These are phyloP conservation scores for Nephila pilipes DNA, from an alignment of 1,140 invertebrate species.

Conservation along the genomic window DNA sequence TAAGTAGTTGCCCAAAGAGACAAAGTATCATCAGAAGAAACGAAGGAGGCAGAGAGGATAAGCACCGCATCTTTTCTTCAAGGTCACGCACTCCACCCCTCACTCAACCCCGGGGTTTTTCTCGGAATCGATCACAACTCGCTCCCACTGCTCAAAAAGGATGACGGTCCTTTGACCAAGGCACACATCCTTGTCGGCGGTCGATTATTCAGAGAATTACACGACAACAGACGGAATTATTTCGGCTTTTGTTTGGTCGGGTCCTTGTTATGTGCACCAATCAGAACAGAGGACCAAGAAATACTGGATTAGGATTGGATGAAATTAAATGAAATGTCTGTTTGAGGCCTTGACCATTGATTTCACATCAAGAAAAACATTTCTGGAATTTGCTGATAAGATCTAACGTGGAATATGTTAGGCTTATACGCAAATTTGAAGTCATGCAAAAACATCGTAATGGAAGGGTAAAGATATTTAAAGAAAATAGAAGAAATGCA, in stretches of 20 bases:
- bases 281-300: background rate
- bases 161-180: slow-evolving; percentile 13
- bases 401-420: too few species aligned
- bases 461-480: too few species aligned
- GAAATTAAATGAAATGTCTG: background rate
- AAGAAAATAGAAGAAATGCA: too few species aligned
- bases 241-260: background rate
- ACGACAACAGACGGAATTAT: background rate
- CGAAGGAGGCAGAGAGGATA: background rate
- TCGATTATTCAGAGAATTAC: slow-evolving; percentile 33
- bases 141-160: background rate
- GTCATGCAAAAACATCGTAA: too few species aligned
- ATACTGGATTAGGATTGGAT: background rate
- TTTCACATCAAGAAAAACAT: too few species aligned
- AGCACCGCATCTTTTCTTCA: background rate
- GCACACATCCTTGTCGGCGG: background rate
- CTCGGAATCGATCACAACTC: background rate
- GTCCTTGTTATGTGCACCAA: background rate
- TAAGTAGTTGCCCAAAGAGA: background rate
- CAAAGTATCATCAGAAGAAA: slow-evolving; percentile 17
- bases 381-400: too few species aligned
- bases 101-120: background rate
- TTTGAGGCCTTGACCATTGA: too few species aligned
- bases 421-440: too few species aligned
- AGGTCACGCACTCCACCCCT: slow-evolving; percentile 29